Evolutionary conservation across 1,140 invertebrate species (phyloP).

Genomic region (Drosophila neocordata): DNA sequence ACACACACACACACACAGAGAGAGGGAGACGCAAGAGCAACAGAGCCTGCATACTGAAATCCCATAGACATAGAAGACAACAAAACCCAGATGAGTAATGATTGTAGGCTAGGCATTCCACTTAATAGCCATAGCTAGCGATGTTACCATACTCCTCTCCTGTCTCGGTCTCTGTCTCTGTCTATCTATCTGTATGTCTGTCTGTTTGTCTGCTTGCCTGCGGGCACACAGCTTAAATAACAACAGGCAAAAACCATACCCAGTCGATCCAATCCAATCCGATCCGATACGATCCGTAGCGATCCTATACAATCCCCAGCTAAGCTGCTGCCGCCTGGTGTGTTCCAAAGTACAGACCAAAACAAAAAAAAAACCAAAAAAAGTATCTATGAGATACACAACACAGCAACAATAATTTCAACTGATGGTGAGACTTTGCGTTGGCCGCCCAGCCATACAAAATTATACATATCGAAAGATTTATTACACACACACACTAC

Average conservation of each 20-base stretch:
- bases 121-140: conserved; percentile 63
- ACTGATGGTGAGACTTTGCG: conserved; percentile 45
- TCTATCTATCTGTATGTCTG: conserved; percentile 24
- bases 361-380: neutral
- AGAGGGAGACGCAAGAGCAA: too few relatives aligned
- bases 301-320: conserved; percentile 53
- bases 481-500: conserved; percentile 60
- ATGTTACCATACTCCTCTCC: conserved; percentile 20
- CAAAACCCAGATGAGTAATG: conserved; percentile 72
- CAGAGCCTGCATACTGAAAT: conserved; percentile 14
- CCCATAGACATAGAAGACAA: conserved; percentile 33
- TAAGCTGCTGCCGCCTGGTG: conserved; percentile 60
- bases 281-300: conserved; percentile 32
- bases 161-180: neutral
- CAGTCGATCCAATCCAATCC: conserved; percentile 14
- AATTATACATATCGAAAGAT: conserved; percentile 77
- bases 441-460: conserved; percentile 61
- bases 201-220: neutral
- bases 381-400: conserved; percentile 65
- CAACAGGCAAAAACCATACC: conserved; percentile 27
- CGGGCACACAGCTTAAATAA: conserved; percentile 42
- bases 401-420: conserved; percentile 41
- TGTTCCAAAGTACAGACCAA: conserved; percentile 19
- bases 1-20: conserved; percentile 27
- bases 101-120: conserved; percentile 69